Base-by-base conservation (phyloP, 2,797 vertebrate genomes). In the Glossophaga mutica region DNA sequence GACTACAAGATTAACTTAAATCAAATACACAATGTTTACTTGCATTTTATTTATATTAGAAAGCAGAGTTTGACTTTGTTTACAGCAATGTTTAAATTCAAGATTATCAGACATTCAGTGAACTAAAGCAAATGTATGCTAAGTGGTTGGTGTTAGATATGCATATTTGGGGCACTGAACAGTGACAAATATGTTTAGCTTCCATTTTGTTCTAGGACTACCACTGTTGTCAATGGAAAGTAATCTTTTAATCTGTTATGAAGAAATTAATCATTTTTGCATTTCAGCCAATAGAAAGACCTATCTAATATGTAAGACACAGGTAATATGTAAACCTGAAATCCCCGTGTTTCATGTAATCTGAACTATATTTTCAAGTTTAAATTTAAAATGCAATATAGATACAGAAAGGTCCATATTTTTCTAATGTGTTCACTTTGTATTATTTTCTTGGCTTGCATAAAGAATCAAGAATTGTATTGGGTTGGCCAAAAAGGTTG, bases 41-140 rank as follows among this genome's bases (percentile, higher is more conserved):
- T 98, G 98, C 98, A 98, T 98, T 96, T 97, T 97, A 55, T 96
- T 97, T 98, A 95, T 96, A 52, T 94, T 74, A 95, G 87, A 95
- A 96, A 97, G 95, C 92, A 62, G 93, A 97, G 91, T 96, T 96
- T 95, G 76, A 86, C 87, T 88, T 97, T 96, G 97, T 98, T 98
- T 98, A 98, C 98, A 97, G 68, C 78, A 97, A 77, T 18, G 1
- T 42, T 98, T 48, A 70, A 88, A 70, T 82, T 77, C 68, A 90
- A 95, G 70, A 15, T 96, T 90, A 55, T 21, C 62, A 85, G 76
- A 57, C 81, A 70, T 89, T 86, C 68, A 73, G 48, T 95, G 78
- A 90, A 95, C 57, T 67, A 77, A 65, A 86, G 90, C 50, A 95
- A 62, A 67, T 37, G 7, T 90, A 24, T 91, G 62, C 79, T 89